Percentiles rank a stretch among this genome's conserved stretches.
phyloP scores from a whole-genome alignment of 2,113 vertebrate genomes.

The Arothron firmamentum region DNA sequence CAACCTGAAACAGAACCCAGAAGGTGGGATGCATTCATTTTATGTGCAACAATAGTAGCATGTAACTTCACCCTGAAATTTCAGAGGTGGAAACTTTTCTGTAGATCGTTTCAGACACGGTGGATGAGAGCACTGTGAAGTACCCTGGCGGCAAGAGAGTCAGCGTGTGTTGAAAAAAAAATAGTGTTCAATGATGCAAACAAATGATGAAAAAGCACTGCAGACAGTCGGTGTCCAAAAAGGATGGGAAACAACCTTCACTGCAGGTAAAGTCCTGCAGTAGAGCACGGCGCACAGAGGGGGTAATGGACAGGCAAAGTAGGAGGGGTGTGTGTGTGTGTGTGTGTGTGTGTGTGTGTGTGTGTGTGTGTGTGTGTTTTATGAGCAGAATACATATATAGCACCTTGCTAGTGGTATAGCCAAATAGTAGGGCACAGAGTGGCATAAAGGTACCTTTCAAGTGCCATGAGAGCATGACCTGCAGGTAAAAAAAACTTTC shows the following conservation, averaged over 20 bases:
- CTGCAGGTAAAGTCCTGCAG: conserved; percentile 37
- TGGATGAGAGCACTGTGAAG: conserved; percentile 28
- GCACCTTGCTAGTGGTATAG: conserved; percentile 13
- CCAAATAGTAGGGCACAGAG: conserved; percentile 44
- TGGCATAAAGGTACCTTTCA: conserved; percentile 50
- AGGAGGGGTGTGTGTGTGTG: conserved; percentile 22
- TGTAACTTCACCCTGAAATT: conserved; percentile 10
- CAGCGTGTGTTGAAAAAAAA: conserved; percentile 15
- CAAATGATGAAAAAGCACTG: conserved; percentile 47
- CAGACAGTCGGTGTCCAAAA: conserved; percentile 19
- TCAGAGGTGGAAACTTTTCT: conserved; percentile 30
- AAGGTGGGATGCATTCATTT: too few relatives aligned
- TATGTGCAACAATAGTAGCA: neutral
- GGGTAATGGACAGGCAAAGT: conserved; percentile 28
- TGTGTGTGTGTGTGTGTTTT: conserved; percentile 3
- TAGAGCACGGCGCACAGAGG: neutral
- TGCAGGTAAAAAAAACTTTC: conserved; percentile 50
- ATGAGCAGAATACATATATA: conserved; percentile 14
- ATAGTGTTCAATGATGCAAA: conserved; percentile 38
- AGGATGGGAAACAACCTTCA: conserved; percentile 33
- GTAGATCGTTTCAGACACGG: conserved; percentile 16
- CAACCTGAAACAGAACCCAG: too few relatives aligned
- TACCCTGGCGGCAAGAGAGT: conserved; percentile 18
- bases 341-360: conserved; percentile 1
- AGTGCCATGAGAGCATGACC: conserved; percentile 56